Evolutionary conservation across 2,888 invertebrate genomes (phyloP).

Genomic region (Meganola albula): DNA sequence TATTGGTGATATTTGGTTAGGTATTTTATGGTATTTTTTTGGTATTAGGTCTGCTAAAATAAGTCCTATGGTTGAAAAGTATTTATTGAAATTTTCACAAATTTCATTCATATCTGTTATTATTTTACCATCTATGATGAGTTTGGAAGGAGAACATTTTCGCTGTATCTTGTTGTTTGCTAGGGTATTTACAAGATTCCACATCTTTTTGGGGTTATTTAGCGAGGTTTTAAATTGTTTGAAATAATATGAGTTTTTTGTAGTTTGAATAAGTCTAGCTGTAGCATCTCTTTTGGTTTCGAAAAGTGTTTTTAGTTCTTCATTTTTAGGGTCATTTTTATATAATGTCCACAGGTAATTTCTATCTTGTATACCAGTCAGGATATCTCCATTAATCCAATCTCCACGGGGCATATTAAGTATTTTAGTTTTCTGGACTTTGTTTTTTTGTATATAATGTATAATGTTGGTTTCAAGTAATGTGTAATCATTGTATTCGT

Average conservation of each 20-base stretch:
- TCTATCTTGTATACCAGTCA: background rate
- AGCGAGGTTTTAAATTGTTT: slow-evolving; percentile 1
- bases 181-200: slow-evolving; percentile 4
- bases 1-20: background rate
- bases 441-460: no score
- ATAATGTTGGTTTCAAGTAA: no score
- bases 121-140: background rate
- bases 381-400: background rate
- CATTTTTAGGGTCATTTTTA: background rate
- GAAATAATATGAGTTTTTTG: slow-evolving; percentile 6
- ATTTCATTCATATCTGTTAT: background rate
- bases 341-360: background rate
- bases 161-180: slow-evolving; percentile 3
- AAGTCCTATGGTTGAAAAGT: slow-evolving; percentile 4
- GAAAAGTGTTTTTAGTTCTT: background rate
- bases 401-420: background rate
- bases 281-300: background rate
- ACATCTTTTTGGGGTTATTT: slow-evolving; percentile 5
- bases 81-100: slow-evolving; percentile 3
- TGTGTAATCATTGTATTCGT: no score
- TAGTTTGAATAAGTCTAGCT: slow-evolving; percentile 3
- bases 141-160: slow-evolving; percentile 4
- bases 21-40: background rate
- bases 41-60: slow-evolving; percentile 4
- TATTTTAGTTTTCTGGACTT: background rate